Percentiles rank a stretch among this genome's conserved stretches.
Conservation (phyloP, 2,113 vertebrate species). For the Sialia sialis region DNA sequence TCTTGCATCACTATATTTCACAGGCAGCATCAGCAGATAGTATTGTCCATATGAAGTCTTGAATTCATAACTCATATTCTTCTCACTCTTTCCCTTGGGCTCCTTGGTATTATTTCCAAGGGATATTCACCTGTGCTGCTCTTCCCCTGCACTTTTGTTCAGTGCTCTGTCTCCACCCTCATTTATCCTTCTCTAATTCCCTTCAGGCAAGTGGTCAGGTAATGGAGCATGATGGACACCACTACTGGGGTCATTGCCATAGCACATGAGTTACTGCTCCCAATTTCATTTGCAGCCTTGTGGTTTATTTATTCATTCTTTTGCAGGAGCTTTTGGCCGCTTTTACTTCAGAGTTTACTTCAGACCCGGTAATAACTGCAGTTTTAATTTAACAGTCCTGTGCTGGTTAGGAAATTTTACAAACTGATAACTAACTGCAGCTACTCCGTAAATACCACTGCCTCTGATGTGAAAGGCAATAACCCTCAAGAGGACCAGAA, state of each 20-base stretch:
- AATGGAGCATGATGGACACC: background rate
- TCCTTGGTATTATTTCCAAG: background rate
- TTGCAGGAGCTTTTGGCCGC: background rate
- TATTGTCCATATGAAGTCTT: background rate
- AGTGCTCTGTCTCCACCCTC: background rate
- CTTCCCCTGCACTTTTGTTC: background rate
- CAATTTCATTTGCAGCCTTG: background rate
- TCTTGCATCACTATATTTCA: background rate
- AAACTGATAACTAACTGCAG: background rate
- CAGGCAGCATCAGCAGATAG: background rate
- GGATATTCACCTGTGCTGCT: background rate
- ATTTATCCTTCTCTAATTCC: background rate
- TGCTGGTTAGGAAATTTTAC: background rate
- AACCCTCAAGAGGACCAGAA: background rate
- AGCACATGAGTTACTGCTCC: background rate
- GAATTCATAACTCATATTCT: background rate
- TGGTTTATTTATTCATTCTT: background rate
- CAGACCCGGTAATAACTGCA: background rate
- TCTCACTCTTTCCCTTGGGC: background rate
- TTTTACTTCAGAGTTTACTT: background rate
- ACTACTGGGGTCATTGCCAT: background rate
- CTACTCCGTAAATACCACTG: background rate
- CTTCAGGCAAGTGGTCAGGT: background rate
- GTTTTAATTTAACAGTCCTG: background rate
- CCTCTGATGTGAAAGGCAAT: background rate